These are phyloP conservation scores for Scaptodrosophila lebanonensis DNA, from an alignment of 1,140 invertebrate genomes.

Conservation along the genomic window DNA sequence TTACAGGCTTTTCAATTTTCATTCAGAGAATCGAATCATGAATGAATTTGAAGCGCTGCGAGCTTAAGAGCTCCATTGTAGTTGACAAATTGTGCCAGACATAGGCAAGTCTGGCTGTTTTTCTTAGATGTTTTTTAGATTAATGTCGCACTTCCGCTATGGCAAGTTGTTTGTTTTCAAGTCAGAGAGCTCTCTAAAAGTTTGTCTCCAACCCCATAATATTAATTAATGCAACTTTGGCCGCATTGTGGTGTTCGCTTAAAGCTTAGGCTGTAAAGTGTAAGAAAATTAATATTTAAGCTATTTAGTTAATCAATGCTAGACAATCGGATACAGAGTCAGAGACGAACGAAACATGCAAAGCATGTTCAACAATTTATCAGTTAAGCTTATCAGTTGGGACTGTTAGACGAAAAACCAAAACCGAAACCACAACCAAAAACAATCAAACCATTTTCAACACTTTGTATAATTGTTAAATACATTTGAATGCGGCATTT, in stretches of 20 bases:
- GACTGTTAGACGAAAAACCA: not conserved
- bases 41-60: slow-evolving; percentile 30
- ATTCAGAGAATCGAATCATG: slow-evolving; percentile 50
- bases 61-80: slow-evolving; percentile 3
- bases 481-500: slow-evolving; percentile 45
- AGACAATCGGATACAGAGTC: slow-evolving; percentile 6
- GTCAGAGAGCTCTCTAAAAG: too few species aligned
- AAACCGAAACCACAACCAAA: slow-evolving; percentile 13
- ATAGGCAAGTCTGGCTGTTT: slow-evolving; percentile 18
- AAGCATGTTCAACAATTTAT: slow-evolving; percentile 71
- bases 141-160: slow-evolving; percentile 59
- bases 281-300: slow-evolving; percentile 66
- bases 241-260: not conserved
- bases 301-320: slow-evolving; percentile 4
- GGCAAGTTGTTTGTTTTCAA: too few species aligned
- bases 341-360: slow-evolving; percentile 56
- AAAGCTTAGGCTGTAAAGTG: slow-evolving; percentile 43
- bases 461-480: slow-evolving; percentile 71
- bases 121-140: slow-evolving; percentile 30
- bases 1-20: slow-evolving; percentile 52
- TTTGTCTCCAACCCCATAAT: not conserved
- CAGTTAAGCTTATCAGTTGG: too few species aligned
- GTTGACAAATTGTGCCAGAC: slow-evolving; percentile 55
- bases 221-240: slow-evolving; percentile 37
- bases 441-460: slow-evolving; percentile 64